phyloP scores from a whole-genome alignment of 2,797 vertebrate species.

The Artibeus lituratus region DNA sequence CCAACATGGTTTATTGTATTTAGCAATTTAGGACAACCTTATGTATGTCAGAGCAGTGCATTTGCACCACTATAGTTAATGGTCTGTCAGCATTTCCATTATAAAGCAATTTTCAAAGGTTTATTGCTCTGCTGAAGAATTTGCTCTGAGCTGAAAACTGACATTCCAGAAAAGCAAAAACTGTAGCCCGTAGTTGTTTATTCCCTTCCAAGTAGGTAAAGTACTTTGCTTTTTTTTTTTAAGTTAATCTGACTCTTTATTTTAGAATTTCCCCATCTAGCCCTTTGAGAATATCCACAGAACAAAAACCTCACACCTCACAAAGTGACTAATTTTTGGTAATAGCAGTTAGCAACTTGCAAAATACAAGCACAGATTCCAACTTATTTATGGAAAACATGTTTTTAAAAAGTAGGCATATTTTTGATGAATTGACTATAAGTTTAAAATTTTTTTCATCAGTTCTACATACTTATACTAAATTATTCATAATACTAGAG shows the following conservation, averaged over 20 bases:
- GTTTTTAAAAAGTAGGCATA: constrained; percentile 31
- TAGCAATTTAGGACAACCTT: constrained; percentile 60
- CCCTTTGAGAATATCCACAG: constrained; percentile 56
- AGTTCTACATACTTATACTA: constrained; percentile 17
- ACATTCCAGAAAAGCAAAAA: constrained; percentile 75
- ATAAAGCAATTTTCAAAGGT: constrained; percentile 82
- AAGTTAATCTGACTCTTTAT: constrained; percentile 67
- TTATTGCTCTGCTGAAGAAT: constrained; percentile 80
- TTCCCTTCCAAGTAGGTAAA: constrained; percentile 70
- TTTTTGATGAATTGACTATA: constrained; percentile 2
- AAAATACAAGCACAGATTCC: constrained; percentile 9
- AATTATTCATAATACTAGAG: constrained; percentile 10
- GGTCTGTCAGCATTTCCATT: constrained; percentile 81
- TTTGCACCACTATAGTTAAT: constrained; percentile 76
- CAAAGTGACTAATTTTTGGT: constrained; percentile 36
- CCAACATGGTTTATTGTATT: constrained; percentile 38
- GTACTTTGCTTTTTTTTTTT: constrained; percentile 44
- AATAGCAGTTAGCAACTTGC: constrained; percentile 12
- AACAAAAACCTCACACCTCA: constrained; percentile 59
- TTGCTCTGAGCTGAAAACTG: constrained; percentile 72
- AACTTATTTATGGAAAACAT: constrained; percentile 35
- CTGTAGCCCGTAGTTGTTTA: constrained; percentile 63
- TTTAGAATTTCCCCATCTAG: constrained; percentile 66
- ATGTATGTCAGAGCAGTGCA: constrained; percentile 66
- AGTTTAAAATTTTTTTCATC: constrained; percentile 11